These are phyloP conservation scores for Brachionus rotundiformis DNA, from an alignment of 1,140 invertebrate genomes.

Conservation along the genomic window DNA sequence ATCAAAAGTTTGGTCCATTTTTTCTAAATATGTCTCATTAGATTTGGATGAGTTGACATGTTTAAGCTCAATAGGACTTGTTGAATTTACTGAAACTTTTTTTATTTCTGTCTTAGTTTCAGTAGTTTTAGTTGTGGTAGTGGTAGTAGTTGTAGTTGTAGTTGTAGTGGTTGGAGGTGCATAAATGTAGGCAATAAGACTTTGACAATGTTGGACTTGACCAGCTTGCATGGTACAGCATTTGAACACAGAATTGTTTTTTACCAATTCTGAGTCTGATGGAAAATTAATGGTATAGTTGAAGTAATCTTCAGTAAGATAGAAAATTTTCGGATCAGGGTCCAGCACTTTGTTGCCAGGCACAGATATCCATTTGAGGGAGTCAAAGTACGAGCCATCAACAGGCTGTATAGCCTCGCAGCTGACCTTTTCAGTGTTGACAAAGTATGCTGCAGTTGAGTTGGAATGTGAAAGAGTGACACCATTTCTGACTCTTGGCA, in stretches of 20 bases:
- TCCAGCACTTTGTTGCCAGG: background rate
- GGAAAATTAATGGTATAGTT: conserved; percentile 39
- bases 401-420: conserved; percentile 23
- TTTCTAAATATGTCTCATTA: too few species aligned
- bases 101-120: background rate
- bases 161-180: background rate
- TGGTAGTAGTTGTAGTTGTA: background rate
- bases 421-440: conserved; percentile 23
- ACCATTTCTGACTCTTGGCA: background rate
- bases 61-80: background rate
- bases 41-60: background rate
- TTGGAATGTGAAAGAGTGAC: background rate
- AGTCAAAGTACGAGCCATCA: background rate
- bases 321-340: background rate
- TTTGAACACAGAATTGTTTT: conserved; percentile 18
- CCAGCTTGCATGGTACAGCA: conserved; percentile 14
- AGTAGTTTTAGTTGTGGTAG: background rate
- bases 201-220: background rate
- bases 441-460: background rate
- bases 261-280: background rate
- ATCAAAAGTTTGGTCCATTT: background rate
- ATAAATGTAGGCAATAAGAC: background rate
- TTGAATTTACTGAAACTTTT: background rate
- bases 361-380: conserved; percentile 25
- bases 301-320: background rate